Evolutionary conservation across 2,113 vertebrate genomes (phyloP).

Genomic region (Vanacampus margaritifer): DNA sequence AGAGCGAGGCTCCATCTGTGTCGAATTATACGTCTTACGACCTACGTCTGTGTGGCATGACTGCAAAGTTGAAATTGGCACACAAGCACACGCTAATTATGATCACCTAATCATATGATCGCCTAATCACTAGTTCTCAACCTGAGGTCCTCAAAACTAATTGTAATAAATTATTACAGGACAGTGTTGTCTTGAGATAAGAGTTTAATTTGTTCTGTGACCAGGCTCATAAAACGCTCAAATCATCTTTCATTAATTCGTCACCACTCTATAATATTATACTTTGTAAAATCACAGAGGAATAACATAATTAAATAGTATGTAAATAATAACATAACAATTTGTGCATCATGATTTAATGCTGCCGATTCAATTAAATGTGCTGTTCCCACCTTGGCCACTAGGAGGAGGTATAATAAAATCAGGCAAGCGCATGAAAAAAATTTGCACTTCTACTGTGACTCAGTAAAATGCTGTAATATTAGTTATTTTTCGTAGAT

Average conservation of each 20-base stretch:
- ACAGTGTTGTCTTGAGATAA: not conserved
- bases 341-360: no score
- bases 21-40: slow-evolving; percentile 56
- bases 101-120: slow-evolving; percentile 71
- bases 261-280: not conserved
- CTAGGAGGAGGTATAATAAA: no score
- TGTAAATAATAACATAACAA: no score
- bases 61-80: slow-evolving; percentile 70
- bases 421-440: no score
- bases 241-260: not conserved
- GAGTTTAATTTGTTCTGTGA: not conserved
- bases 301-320: no score
- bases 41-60: slow-evolving; percentile 63
- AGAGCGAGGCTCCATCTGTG: slow-evolving; percentile 52
- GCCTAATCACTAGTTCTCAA: slow-evolving; percentile 69
- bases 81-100: slow-evolving; percentile 65
- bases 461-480: no score
- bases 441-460: no score
- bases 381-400: no score
- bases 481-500: no score
- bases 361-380: no score
- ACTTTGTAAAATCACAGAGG: no score
- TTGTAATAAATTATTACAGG: not conserved
- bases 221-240: not conserved
- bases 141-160: slow-evolving; percentile 16